Evolutionary conservation across 2,797 vertebrate genomes (phyloP), one percentile per base, ranked within the genome.

Genomic region (Crenuchus spilurus): DNA sequence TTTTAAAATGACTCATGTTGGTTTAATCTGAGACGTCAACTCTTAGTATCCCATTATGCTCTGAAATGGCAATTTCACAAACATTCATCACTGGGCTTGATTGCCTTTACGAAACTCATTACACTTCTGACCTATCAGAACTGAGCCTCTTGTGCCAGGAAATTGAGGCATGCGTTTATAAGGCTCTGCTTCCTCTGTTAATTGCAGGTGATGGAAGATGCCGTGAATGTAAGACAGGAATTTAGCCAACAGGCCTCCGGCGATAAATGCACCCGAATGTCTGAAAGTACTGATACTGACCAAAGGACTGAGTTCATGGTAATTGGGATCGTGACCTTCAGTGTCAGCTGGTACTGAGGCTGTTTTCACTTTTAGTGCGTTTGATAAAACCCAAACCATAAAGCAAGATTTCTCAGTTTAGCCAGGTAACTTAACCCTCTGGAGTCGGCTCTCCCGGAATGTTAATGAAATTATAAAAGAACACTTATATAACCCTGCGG

Each of bases 91-190:
- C 77, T 80, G 57, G 68, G 76, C 85, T 79, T 85, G 85, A 89
- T 86, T 87, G 86, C 81, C 72, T 81, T 39, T 77, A 82, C 75
- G 81, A 86, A 90, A 82, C 83, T 82, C 82, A 88, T 91, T 88
- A 87, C 82, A 86, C 81, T 79, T 88, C 80, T 88, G 89, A 90
- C 89, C 87, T 72, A 82, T 81, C 76, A 71, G 83, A 87, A 82
- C 52, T 0, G 74, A 76, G 86, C 81, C 83, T 80, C 76, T 85
- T 71, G 81, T 78, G 79, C 82, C 79, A 67, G 75, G 57, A 82
- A 84, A 88, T 82, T 81, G 76, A 84, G 80, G 84, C 77, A 73
- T 76, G 73, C 39, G 8, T 77, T 63, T 31, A 39, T 42, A 37
- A 22, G 42, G 68, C 14, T 24, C 67, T 60, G 39, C 39, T 70